Evolutionary conservation across 2,888 invertebrate genomes (phyloP).

Genomic region (Melanargia galathea): DNA sequence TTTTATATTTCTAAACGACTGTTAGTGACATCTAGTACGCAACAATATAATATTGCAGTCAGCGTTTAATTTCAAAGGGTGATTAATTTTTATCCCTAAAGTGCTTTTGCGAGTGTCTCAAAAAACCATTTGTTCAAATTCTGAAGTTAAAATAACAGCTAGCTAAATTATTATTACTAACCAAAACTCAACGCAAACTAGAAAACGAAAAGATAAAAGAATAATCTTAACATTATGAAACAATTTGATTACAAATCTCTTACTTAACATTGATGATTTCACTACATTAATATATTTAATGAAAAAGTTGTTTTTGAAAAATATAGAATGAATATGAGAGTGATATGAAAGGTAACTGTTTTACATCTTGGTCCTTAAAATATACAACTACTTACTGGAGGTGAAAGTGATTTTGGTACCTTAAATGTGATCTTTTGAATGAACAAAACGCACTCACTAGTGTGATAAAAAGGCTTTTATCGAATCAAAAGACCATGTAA

Average conservation of each 20-base stretch:
- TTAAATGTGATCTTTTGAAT: neutral
- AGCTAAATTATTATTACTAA: too few relatives aligned
- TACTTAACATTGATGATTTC: slow-evolving; percentile 22
- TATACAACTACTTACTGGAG: slow-evolving; percentile 57
- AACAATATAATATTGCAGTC: too few relatives aligned
- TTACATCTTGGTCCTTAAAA: slow-evolving; percentile 73
- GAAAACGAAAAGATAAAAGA: neutral
- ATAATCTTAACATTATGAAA: slow-evolving; percentile 21
- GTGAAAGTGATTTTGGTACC: neutral
- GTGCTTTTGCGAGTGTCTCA: too few relatives aligned
- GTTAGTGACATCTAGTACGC: too few relatives aligned
- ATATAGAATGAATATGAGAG: slow-evolving; percentile 40
- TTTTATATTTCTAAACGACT: too few relatives aligned
- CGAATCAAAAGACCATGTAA: neutral
- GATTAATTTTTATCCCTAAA: too few relatives aligned
- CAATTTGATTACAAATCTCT: slow-evolving; percentile 33
- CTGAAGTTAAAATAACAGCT: too few relatives aligned
- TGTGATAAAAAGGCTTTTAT: neutral
- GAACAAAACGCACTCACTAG: neutral
- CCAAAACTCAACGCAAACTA: neutral
- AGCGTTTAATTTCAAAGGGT: too few relatives aligned
- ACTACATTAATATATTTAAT: slow-evolving; percentile 25
- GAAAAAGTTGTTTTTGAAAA: slow-evolving; percentile 36
- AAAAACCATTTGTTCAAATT: too few relatives aligned
- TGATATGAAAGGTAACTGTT: slow-evolving; percentile 65